Evolutionary conservation across 2,888 invertebrate species (phyloP).

Genomic region (Unio delphinus): DNA sequence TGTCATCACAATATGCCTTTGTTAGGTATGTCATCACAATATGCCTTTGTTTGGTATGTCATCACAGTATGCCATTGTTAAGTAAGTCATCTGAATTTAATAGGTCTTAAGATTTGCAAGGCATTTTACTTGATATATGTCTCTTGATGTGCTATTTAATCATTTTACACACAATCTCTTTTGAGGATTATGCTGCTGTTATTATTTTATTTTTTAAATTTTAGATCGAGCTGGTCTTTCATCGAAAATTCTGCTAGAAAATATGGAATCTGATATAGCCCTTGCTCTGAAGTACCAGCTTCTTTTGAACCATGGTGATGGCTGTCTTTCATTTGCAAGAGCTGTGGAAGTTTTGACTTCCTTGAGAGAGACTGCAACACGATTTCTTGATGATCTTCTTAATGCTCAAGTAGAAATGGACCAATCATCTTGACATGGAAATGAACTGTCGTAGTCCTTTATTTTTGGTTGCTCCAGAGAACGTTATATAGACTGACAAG

Average conservation of each 20-base stretch:
- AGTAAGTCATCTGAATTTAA: no score
- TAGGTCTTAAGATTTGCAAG: no score
- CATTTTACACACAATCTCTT: no score
- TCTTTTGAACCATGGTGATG: conserved; percentile 60
- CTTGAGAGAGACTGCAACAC: conserved; percentile 48
- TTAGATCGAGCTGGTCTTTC: conserved; percentile 51
- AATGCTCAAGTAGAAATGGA: conserved; percentile 57
- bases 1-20: no score
- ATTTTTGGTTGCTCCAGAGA: no score
- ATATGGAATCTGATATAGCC: conserved; percentile 58
- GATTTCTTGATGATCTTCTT: conserved; percentile 52
- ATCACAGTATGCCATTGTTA: no score
- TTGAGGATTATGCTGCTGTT: no score
- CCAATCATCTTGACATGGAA: conserved; percentile 3
- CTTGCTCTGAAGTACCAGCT: conserved; percentile 63
- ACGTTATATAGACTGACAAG: no score
- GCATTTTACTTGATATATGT: no score
- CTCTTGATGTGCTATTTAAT: no score
- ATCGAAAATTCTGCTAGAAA: conserved; percentile 44
- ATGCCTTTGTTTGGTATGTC: no score
- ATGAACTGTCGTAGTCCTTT: neutral
- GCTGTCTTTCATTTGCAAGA: conserved; percentile 45
- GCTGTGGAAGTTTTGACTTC: conserved; percentile 52
- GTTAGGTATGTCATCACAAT: no score
- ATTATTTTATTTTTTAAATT: conserved; percentile 9